Evolutionary conservation across 2,113 vertebrate genomes (phyloP), one percentile per base, ranked within the genome.

Genomic region (Elaphurus davidianus): DNA sequence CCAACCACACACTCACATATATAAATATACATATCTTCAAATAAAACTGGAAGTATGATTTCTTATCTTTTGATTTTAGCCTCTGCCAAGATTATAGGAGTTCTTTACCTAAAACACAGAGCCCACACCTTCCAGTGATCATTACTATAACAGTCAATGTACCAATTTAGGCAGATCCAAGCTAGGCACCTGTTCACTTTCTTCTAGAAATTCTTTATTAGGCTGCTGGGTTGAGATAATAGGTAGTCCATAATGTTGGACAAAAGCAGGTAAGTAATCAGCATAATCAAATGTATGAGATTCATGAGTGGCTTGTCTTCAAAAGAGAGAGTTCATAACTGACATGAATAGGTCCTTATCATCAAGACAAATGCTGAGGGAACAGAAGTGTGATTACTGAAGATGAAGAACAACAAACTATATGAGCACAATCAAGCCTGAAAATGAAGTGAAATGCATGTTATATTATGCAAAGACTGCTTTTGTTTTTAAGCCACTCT

Each of bases 261-360:
- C 94, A 98, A 88, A 97, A 86, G 94, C 91, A 97, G 96, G 91
- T 93, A 90, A 90, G 93, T 85, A 95, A 98, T 94, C 89, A 95
- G 54, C 95, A 95, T 97, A 97, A 97, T 97, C 88, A 96, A 97
- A 97, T 96, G 92, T 59, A 96, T 93, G 96, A 97, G 95, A 98
- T 97, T 97, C 94, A 87, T 33, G 96, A 96, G 82, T 90, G 67
- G 50, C 71, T 97, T 94, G 88, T 89, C 92, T 84, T 97, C 91
- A 97, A 92, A 96, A 91, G 50, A 97, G 76, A 97, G 52, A 78
- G 60, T 62, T 98, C 82, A 16, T 50, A 62, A 97, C 91, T 96
- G 87, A 98, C 81, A 74, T 7, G 91, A 96, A 78, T 47, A 89
- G 95, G 92, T 96, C 97, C 91, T 97, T 94, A 95, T 97, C 96